These are phyloP conservation scores for Dysmachus trigonus DNA, from an alignment of 2,888 invertebrate species.

Conservation along the genomic window DNA sequence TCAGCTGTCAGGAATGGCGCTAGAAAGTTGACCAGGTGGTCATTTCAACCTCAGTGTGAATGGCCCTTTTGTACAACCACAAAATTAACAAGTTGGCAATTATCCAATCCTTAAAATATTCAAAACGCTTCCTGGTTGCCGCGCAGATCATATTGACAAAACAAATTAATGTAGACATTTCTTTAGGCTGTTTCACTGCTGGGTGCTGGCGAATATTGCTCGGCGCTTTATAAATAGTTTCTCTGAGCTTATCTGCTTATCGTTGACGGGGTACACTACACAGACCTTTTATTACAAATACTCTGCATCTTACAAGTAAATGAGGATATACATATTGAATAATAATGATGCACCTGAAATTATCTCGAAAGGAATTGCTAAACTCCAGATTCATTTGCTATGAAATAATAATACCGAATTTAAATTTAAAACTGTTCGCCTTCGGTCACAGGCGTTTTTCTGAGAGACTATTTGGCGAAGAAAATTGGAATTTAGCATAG, in stretches of 20 bases:
- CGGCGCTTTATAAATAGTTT: conserved; percentile 1
- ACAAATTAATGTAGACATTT: conserved; percentile 7
- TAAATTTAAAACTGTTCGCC: no score
- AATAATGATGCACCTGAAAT: background rate
- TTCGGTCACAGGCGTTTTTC: no score
- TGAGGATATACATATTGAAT: background rate
- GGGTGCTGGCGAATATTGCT: conserved; percentile 13
- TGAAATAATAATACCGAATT: no score
- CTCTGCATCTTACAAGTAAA: background rate
- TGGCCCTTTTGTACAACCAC: background rate
- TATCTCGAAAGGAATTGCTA: background rate
- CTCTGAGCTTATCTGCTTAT: background rate
- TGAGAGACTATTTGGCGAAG: no score
- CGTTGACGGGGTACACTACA: background rate
- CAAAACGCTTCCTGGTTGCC: background rate
- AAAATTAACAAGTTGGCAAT: conserved; percentile 9
- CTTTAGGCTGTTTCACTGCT: conserved; percentile 15
- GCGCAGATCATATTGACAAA: background rate
- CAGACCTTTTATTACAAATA: background rate
- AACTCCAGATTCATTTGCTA: no score
- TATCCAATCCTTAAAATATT: conserved; percentile 10
- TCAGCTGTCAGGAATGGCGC: background rate
- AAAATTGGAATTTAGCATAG: no score
- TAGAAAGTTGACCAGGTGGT: background rate
- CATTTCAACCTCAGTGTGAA: background rate